Conservation (phyloP, 2,797 vertebrate species). For the Yasuhikotakia modesta region DNA sequence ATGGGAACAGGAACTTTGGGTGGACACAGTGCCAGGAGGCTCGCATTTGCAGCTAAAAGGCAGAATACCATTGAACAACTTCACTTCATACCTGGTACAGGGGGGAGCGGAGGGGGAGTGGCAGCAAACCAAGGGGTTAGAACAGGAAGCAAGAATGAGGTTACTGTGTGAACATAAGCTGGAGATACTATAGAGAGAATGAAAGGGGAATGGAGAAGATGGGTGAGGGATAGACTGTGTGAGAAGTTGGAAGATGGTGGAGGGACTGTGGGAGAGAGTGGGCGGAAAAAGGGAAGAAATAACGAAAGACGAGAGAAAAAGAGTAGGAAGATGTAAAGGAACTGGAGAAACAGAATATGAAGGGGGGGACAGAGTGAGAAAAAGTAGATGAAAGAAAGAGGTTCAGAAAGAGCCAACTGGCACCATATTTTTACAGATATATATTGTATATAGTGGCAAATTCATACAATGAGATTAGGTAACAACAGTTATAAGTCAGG, state of each 20-base stretch:
- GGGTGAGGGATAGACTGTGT: conserved; percentile 50
- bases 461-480: conserved; percentile 35
- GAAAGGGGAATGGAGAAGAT: conserved; percentile 67
- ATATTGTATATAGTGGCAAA: conserved; percentile 42
- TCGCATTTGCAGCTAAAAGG: conserved; percentile 87
- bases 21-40: conserved; percentile 82
- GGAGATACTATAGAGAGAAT: conserved; percentile 53
- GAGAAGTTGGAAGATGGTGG: conserved; percentile 43
- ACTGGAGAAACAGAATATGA: conserved; percentile 33
- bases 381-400: conserved; percentile 38
- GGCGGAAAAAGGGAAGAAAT: conserved; percentile 50
- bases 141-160: conserved; percentile 92
- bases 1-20: conserved; percentile 82
- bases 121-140: conserved; percentile 85
- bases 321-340: conserved; percentile 51
- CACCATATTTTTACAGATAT: conserved; percentile 41
- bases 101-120: conserved; percentile 71
- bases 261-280: conserved; percentile 39
- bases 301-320: conserved; percentile 48
- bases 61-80: conserved; percentile 94
- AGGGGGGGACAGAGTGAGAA: conserved; percentile 19
- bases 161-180: conserved; percentile 81
- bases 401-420: conserved; percentile 19
- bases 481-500: conserved; percentile 45
- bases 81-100: conserved; percentile 90